Percentiles rank a stretch among this genome's conserved stretches.
Conservation (phyloP, 2,888 invertebrate genomes). For the Clunio marinus region DNA sequence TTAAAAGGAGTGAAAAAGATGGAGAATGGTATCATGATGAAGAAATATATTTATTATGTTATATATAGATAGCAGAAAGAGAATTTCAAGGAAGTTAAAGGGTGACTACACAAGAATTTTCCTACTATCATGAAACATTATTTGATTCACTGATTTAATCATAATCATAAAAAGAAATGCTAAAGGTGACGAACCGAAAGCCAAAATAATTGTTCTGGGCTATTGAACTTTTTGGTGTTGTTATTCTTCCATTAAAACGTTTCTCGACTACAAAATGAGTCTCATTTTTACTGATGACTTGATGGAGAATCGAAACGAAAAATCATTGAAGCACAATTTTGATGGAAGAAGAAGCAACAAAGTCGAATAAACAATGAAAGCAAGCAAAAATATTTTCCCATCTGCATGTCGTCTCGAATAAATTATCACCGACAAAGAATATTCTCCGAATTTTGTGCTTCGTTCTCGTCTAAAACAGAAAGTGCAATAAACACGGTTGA, state of each 20-base stretch:
- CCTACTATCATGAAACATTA: too few relatives aligned
- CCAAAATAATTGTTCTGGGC: not conserved
- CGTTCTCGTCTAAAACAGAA: not conserved
- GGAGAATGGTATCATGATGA: too few relatives aligned
- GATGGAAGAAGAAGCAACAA: not conserved
- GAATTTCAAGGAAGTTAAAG: too few relatives aligned
- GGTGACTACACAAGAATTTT: too few relatives aligned
- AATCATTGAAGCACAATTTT: not conserved
- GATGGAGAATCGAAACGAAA: constrained; percentile 4
- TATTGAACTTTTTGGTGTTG: not conserved
- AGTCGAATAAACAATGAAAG: constrained; percentile 10
- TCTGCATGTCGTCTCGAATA: constrained; percentile 37
- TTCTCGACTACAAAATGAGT: constrained; percentile 10
- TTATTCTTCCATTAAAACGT: not conserved
- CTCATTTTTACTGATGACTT: not conserved
- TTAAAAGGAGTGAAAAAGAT: not conserved
- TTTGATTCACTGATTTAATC: too few relatives aligned
- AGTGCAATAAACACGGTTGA: constrained; percentile 22
- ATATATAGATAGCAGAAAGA: too few relatives aligned
- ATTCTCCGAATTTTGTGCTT: not conserved
- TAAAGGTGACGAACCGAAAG: too few relatives aligned
- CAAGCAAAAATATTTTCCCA: constrained; percentile 23
- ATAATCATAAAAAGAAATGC: too few relatives aligned
- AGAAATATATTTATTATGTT: too few relatives aligned
- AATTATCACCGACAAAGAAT: constrained; percentile 15